A percentile compares a stretch with the other conserved stretches of the same genome.
These are phyloP conservation scores for Struthidea cinerea DNA, from an alignment of 2,113 vertebrate species.

Conservation along the genomic window DNA sequence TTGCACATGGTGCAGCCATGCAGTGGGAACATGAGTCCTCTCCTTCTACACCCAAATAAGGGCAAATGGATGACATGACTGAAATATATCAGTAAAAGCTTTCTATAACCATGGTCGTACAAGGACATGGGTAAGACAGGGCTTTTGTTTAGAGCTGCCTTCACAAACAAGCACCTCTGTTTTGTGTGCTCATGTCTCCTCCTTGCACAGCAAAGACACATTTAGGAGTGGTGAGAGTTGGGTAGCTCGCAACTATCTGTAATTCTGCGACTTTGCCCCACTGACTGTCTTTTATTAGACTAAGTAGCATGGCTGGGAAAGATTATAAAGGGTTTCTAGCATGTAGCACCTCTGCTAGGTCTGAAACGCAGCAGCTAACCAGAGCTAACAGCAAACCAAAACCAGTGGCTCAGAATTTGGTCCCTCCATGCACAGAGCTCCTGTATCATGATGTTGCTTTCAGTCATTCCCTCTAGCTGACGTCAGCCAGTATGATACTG, in stretches of 20 bases:
- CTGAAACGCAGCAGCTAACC: not conserved
- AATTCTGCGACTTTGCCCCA: not conserved
- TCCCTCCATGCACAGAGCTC: not conserved
- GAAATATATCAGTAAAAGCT: not conserved
- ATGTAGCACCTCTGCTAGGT: not conserved
- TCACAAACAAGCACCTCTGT: not conserved
- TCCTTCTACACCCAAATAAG: not conserved
- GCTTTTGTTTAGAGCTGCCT: not conserved
- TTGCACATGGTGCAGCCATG: not conserved
- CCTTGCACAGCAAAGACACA: not conserved
- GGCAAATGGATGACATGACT: not conserved
- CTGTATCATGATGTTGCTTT: not conserved
- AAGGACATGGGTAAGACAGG: not conserved
- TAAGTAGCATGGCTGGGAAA: not conserved
- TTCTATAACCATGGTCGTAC: not conserved
- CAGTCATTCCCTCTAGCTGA: not conserved
- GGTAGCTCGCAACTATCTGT: not conserved
- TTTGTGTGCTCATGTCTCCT: not conserved
- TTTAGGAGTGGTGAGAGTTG: not conserved
- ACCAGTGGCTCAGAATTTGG: not conserved
- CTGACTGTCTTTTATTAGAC: not conserved
- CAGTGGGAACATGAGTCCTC: not conserved
- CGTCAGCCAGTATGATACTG: not conserved
- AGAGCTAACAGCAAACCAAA: not conserved
- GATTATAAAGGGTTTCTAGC: not conserved